These are phyloP conservation scores for Grapholita molesta DNA, from an alignment of 1,140 invertebrate species.

Conservation along the genomic window DNA sequence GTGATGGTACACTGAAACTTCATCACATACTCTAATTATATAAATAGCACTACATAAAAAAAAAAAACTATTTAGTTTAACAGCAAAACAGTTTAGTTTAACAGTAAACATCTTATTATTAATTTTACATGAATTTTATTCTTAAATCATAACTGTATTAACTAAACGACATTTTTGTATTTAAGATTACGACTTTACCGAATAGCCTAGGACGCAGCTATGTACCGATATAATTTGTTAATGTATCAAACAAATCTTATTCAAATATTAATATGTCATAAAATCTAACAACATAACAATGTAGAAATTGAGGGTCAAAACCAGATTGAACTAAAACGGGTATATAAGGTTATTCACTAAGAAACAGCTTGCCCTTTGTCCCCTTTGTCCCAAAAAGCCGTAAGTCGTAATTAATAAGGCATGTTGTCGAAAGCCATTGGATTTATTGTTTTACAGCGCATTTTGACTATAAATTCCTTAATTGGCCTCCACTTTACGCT, in stretches of 20 bases:
- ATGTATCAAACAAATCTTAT: background rate
- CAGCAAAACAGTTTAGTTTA: no score
- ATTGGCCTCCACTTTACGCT: slow-evolving; percentile 66
- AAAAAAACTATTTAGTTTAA: no score
- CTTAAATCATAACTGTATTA: no score
- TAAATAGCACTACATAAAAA: no score
- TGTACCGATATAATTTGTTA: no score
- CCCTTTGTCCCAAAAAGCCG: slow-evolving; percentile 33
- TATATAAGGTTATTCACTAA: background rate
- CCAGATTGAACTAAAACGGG: background rate
- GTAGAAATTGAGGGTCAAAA: background rate
- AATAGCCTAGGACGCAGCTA: no score
- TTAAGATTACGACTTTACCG: no score
- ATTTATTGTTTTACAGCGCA: slow-evolving; percentile 74
- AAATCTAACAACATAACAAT: background rate
- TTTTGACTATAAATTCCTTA: slow-evolving; percentile 69
- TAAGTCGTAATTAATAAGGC: slow-evolving; percentile 59
- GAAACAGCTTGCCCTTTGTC: slow-evolving; percentile 9
- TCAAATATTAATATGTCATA: background rate
- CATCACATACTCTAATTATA: no score
- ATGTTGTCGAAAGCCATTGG: slow-evolving; percentile 52
- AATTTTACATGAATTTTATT: no score
- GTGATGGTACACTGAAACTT: background rate
- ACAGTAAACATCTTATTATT: no score
- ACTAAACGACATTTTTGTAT: no score